phyloP scores from a whole-genome alignment of 2,113 vertebrate genomes.

The Cynoglossus semilaevis region DNA sequence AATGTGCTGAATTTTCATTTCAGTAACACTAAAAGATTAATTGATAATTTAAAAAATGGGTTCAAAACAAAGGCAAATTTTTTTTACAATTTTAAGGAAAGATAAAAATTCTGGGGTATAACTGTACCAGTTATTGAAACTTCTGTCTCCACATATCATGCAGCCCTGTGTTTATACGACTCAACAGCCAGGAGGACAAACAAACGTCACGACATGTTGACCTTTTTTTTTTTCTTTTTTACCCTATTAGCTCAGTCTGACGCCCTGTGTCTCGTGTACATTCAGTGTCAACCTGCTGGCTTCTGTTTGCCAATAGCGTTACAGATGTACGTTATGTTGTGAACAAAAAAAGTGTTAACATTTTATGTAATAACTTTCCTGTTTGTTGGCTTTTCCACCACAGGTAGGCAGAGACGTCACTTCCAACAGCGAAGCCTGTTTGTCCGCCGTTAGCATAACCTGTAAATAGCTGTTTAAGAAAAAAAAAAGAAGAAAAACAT shows the following conservation, averaged over 20 bases:
- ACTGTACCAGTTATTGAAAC: too few relatives aligned
- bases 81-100: too few relatives aligned
- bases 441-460: constrained; percentile 56
- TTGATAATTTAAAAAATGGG: too few relatives aligned
- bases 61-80: too few relatives aligned
- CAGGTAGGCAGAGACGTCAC: constrained; percentile 27
- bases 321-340: constrained; percentile 41
- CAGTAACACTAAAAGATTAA: too few relatives aligned
- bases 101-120: too few relatives aligned
- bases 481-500: constrained; percentile 21
- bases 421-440: constrained; percentile 41
- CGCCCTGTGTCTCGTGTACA: constrained; percentile 8
- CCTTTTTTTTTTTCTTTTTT: background rate
- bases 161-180: too few relatives aligned
- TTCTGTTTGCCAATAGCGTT: constrained; percentile 2
- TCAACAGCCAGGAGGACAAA: too few relatives aligned
- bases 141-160: too few relatives aligned
- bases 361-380: constrained; percentile 39
- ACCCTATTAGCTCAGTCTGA: constrained; percentile 8
- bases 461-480: constrained; percentile 70
- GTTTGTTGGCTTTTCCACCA: constrained; percentile 35
- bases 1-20: too few relatives aligned
- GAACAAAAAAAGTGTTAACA: constrained; percentile 38
- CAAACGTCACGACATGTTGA: too few relatives aligned
- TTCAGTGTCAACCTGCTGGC: constrained; percentile 2